Percentiles rank a stretch among this genome's conserved stretches.
These are phyloP conservation scores for Paramacrobiotus metropolitanus DNA, from an alignment of 1,140 invertebrate species.

Conservation along the genomic window DNA sequence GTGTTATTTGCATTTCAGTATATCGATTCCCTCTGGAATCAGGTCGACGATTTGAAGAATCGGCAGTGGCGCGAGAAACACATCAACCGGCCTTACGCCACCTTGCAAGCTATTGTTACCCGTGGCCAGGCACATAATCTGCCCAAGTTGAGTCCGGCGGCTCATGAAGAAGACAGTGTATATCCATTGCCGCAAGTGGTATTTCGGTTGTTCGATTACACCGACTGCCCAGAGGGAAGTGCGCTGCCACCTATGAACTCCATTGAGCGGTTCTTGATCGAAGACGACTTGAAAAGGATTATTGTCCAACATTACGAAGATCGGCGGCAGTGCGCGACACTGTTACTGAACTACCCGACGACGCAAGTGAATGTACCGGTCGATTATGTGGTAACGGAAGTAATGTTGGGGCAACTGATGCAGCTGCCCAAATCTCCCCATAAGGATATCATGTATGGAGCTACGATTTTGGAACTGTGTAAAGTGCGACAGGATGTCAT, in stretches of 20 bases:
- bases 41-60: constrained; percentile 65
- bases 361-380: background rate
- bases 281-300: constrained; percentile 84
- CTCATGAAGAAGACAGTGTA: constrained; percentile 59
- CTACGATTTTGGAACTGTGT: constrained; percentile 84
- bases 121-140: constrained; percentile 87
- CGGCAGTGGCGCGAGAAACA: constrained; percentile 95
- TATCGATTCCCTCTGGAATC: constrained; percentile 86
- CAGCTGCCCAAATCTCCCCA: constrained; percentile 63
- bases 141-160: constrained; percentile 59
- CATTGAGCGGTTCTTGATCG: constrained; percentile 89
- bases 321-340: constrained; percentile 52
- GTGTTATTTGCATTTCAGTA: constrained; percentile 31
- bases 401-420: constrained; percentile 82
- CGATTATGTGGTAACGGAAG: constrained; percentile 19
- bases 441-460: constrained; percentile 80
- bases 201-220: constrained; percentile 85
- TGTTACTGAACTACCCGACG: background rate
- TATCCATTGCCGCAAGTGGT: constrained; percentile 77
- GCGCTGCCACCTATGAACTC: constrained; percentile 62
- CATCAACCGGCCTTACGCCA: constrained; percentile 74
- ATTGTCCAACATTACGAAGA: constrained; percentile 66
- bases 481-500: constrained; percentile 85
- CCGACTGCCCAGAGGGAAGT: constrained; percentile 71
- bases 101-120: constrained; percentile 78